These are phyloP conservation scores for Glyptemys insculpta DNA, from an alignment of 2,797 vertebrate species.

Conservation along the genomic window DNA sequence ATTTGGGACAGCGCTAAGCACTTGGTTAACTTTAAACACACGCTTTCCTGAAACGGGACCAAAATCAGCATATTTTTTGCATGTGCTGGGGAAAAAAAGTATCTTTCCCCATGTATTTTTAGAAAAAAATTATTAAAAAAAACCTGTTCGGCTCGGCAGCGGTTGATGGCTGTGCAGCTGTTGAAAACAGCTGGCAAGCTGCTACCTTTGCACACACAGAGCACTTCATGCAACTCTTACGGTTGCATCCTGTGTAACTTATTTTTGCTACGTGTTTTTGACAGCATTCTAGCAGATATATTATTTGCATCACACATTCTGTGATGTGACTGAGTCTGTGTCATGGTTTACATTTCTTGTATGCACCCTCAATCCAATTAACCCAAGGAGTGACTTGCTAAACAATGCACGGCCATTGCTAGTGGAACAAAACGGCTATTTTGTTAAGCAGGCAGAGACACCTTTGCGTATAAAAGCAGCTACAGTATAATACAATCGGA, in stretches of 20 bases:
- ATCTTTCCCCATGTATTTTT: background rate
- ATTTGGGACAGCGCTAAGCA: background rate
- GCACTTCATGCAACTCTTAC: background rate
- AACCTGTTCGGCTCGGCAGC: background rate
- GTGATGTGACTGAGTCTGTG: background rate
- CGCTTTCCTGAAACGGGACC: background rate
- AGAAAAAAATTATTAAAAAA: background rate
- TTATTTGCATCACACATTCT: background rate
- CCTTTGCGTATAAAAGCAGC: background rate
- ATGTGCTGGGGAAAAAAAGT: background rate
- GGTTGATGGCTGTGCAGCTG: constrained; percentile 42
- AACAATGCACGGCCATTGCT: background rate
- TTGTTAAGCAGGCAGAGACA: too few species aligned
- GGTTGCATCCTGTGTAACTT: background rate
- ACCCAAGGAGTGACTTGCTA: too few species aligned
- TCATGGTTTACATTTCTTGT: background rate
- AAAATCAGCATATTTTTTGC: background rate
- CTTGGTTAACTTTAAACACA: background rate
- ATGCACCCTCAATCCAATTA: background rate
- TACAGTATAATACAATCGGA: background rate
- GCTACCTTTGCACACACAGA: background rate
- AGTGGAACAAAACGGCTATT: background rate
- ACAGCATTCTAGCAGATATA: background rate
- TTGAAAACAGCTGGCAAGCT: constrained; percentile 42
- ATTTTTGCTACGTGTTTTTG: background rate